phyloP scores from a whole-genome alignment of 2,113 vertebrate genomes.

The Boulengeromyrus knoepffleri region DNA sequence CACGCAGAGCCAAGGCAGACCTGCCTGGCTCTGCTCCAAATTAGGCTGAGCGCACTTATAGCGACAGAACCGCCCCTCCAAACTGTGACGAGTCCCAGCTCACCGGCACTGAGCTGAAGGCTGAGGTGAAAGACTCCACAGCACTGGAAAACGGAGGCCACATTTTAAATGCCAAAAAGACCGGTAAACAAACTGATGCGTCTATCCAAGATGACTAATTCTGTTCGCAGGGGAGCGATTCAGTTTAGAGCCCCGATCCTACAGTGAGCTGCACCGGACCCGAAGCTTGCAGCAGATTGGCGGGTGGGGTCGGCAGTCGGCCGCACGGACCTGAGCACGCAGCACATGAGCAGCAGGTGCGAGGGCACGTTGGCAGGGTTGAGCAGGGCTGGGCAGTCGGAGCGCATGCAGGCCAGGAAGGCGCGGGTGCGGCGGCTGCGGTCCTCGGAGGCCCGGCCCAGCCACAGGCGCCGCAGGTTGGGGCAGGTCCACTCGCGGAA shows the following conservation, averaged over 20 bases:
- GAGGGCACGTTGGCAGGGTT: conserved; percentile 82
- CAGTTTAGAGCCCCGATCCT: not conserved
- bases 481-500: conserved; percentile 91
- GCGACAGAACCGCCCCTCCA: not conserved
- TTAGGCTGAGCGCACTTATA: not conserved
- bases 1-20: not conserved
- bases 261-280: not conserved
- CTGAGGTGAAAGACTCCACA: not conserved
- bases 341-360: conserved; percentile 89
- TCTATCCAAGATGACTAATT: not conserved
- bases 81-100: not conserved
- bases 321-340: conserved; percentile 70
- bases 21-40: not conserved
- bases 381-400: conserved; percentile 82
- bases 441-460: conserved; percentile 84
- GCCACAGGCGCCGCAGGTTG: conserved; percentile 81
- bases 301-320: not conserved
- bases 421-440: conserved; percentile 83
- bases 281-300: not conserved
- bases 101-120: not conserved
- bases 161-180: not conserved
- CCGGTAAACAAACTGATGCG: not conserved
- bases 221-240: not conserved
- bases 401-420: conserved; percentile 84
- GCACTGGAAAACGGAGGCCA: not conserved